Evolutionary conservation across 2,797 vertebrate genomes (phyloP).

Genomic region (Anas bernieri): DNA sequence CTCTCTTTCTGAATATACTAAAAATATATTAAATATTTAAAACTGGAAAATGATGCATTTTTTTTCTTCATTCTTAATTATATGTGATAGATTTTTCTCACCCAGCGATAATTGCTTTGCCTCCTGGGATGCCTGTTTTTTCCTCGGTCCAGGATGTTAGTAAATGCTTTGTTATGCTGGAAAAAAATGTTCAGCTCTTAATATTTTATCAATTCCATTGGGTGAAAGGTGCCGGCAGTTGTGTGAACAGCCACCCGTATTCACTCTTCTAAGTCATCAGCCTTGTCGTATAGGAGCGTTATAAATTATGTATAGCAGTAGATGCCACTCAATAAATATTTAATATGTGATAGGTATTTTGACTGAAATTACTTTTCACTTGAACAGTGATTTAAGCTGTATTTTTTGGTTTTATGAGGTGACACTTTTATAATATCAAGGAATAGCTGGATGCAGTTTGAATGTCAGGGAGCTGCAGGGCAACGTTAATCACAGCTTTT

Average conservation of each 20-base stretch:
- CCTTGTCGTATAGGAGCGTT: slow-evolving; percentile 24
- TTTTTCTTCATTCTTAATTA: neutral
- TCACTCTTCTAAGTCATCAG: slow-evolving; percentile 37
- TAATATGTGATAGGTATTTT: slow-evolving; percentile 67
- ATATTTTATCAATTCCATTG: slow-evolving; percentile 22
- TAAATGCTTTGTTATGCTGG: slow-evolving; percentile 25
- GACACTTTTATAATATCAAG: slow-evolving; percentile 51
- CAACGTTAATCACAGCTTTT: slow-evolving; percentile 29
- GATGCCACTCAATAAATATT: slow-evolving; percentile 68
- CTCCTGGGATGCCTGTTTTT: neutral
- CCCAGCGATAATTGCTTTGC: neutral
- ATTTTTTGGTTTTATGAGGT: slow-evolving; percentile 62
- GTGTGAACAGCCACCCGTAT: neutral
- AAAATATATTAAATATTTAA: neutral
- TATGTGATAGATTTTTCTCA: neutral
- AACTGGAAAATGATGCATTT: neutral
- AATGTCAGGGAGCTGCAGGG: slow-evolving; percentile 60
- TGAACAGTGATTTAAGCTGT: slow-evolving; percentile 63
- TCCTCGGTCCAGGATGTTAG: neutral
- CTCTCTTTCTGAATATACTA: neutral
- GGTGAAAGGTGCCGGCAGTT: neutral
- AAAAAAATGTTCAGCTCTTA: neutral
- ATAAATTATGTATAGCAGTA: slow-evolving; percentile 64
- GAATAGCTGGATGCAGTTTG: slow-evolving; percentile 35
- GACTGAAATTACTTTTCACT: slow-evolving; percentile 68